Base-by-base conservation (phyloP, 2,113 vertebrate species). In the Rostratula benghalensis region DNA sequence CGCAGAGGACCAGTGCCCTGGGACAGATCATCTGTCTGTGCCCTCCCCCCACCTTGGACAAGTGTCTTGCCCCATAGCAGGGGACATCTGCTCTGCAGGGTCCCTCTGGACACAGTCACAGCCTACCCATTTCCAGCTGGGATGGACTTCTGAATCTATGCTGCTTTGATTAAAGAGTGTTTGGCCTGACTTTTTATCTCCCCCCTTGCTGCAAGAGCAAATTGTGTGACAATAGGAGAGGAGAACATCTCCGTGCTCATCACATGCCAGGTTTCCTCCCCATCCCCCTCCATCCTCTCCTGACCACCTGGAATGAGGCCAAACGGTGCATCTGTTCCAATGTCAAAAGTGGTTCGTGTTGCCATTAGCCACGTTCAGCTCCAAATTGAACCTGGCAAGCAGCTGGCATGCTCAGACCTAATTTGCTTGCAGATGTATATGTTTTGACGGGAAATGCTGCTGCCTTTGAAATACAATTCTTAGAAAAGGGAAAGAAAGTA, bases 341-440 rank as follows among this genome's bases (percentile, higher is more conserved):
- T 67, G 83, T 19, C 9, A 4, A 84, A 86, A 92, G 86, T 17
- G 50, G 33, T 79, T 87, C 13, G 0, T 90, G 75, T 77, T 97
- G 82, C 75, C 37, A 81, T 91, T 94, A 95, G 74, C 37, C 68
- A 82, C 6, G 5, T 84, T 77, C 73, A 83, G 86, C 64, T 70
- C 90, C 91, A 85, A 48, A 94, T 37, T 83, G 86, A 97, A 87
- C 23, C n/a, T 93, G 92, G 93, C 93, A 97, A 93, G 87, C 87
- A 97, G 83, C 79, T 94, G 95, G 73, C 87, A 11, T 50, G 37
- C 61, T 90, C 67, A 65, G 79, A 92, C 60, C 59, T 43, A 85
- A 77, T 79, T 87, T 92, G 60, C 60, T 95, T 89, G 60, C 56
- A 85, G 63, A 43, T 7, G 5, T 37, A 57, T 67, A 11, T 92